Evolutionary conservation across 1,140 invertebrate species (phyloP).

Genomic region (Aricia agestis): DNA sequence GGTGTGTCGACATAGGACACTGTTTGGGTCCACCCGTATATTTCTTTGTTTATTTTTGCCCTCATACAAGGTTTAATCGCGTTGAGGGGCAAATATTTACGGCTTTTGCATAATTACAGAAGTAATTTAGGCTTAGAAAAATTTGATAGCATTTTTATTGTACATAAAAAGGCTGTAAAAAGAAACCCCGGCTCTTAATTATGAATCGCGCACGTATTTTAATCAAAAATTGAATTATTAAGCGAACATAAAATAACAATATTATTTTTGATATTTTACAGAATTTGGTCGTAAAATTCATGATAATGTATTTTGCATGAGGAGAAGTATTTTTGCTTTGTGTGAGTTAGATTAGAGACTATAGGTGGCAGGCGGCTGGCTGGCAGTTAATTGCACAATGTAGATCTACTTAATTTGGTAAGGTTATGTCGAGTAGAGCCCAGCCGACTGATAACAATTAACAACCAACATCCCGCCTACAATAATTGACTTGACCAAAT

Average conservation of each 20-base stretch:
- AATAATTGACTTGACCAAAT: too few relatives aligned
- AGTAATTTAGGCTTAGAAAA: slow-evolving; percentile 14
- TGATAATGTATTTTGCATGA: too few relatives aligned
- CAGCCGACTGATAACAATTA: too few relatives aligned
- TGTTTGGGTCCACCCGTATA: slow-evolving; percentile 53
- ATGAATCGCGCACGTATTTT: not conserved
- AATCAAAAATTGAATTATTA: not conserved
- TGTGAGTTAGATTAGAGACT: too few relatives aligned
- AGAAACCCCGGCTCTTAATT: not conserved
- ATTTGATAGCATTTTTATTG: not conserved
- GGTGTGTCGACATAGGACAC: slow-evolving; percentile 51
- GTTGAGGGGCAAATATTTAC: slow-evolving; percentile 17
- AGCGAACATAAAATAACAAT: not conserved
- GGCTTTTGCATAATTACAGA: slow-evolving; percentile 15
- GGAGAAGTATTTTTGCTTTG: too few relatives aligned
- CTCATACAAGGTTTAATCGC: slow-evolving; percentile 23
- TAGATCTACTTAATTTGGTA: too few relatives aligned
- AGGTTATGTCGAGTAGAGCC: too few relatives aligned
- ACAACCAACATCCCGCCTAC: too few relatives aligned
- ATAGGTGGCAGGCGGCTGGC: too few relatives aligned
- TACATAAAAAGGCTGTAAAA: not conserved
- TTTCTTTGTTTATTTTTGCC: slow-evolving; percentile 45
- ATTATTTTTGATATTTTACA: not conserved
- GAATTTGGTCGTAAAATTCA: too few relatives aligned
- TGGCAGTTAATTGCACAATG: too few relatives aligned